phyloP scores from a whole-genome alignment of 1,140 invertebrate species.

The Brachionus sp. region DNA sequence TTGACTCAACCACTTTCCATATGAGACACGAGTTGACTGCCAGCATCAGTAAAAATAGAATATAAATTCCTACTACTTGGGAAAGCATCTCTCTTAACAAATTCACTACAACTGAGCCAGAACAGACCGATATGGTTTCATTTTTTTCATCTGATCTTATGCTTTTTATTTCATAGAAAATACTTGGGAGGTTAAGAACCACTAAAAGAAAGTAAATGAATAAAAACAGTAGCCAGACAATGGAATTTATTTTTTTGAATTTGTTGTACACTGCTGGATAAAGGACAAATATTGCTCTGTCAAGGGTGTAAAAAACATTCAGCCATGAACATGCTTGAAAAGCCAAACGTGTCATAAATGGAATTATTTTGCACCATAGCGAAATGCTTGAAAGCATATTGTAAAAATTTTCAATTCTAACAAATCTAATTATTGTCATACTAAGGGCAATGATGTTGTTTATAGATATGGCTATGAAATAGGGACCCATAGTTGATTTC shows the following conservation, averaged over 20 bases:
- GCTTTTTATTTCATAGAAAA: not conserved
- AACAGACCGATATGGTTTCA: not conserved
- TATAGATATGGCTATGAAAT: too few species aligned
- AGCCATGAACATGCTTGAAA: not conserved
- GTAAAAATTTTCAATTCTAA: not conserved
- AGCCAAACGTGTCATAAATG: not conserved
- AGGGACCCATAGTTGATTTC: too few species aligned
- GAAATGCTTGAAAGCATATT: not conserved
- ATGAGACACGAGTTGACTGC: not conserved
- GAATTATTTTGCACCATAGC: not conserved
- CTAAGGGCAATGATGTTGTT: too few species aligned
- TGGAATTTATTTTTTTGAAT: not conserved
- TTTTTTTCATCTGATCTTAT: not conserved
- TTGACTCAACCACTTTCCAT: not conserved
- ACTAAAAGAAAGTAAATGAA: not conserved
- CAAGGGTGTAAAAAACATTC: not conserved
- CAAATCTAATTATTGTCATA: not conserved
- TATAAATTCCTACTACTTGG: not conserved
- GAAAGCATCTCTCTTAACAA: not conserved
- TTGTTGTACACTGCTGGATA: not conserved
- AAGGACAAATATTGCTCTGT: not conserved
- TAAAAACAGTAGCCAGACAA: not conserved
- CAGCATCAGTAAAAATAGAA: not conserved
- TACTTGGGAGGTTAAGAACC: not conserved
- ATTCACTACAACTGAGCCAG: not conserved